A percentile compares a stretch with the other conserved stretches of the same genome.
These are phyloP conservation scores for Iphiclides podalirius DNA, from an alignment of 2,888 invertebrate genomes.

Conservation along the genomic window DNA sequence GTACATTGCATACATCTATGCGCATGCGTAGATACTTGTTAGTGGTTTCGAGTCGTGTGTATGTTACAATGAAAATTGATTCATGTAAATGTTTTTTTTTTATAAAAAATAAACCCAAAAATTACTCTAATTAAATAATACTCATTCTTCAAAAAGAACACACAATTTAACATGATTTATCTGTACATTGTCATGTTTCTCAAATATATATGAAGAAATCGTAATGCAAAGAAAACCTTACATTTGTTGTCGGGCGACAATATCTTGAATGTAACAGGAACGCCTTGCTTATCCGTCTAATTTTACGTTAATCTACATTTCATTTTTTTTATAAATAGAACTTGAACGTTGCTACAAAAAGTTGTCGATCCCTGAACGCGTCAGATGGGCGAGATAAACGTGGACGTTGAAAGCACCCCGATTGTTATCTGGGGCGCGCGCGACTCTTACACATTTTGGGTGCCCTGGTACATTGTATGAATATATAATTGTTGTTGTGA, in stretches of 20 bases:
- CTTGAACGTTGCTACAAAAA: conserved; percentile 48
- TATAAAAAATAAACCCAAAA: no score
- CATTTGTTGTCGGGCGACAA: no score
- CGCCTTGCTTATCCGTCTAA: conserved; percentile 43
- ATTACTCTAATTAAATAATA: no score
- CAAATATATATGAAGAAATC: no score
- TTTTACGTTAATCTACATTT: conserved; percentile 50
- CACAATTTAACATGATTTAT: no score
- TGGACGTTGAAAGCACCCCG: conserved; percentile 60
- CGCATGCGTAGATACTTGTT: no score
- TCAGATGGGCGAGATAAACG: conserved; percentile 50
- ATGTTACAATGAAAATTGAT: no score
- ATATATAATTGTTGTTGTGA: conserved; percentile 50
- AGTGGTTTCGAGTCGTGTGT: no score
- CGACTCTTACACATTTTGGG: conserved; percentile 68
- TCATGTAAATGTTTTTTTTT: no score
- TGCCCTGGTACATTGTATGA: conserved; percentile 70
- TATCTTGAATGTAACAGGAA: conserved; percentile 27
- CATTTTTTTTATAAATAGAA: conserved; percentile 54
- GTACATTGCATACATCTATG: background rate
- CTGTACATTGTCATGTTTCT: no score
- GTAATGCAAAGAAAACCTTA: no score
- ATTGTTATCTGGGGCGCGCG: conserved; percentile 47
- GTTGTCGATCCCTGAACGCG: conserved; percentile 44
- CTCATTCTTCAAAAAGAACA: no score